Conservation (phyloP, 2,888 invertebrate genomes). For the Pheosia gnoma region DNA sequence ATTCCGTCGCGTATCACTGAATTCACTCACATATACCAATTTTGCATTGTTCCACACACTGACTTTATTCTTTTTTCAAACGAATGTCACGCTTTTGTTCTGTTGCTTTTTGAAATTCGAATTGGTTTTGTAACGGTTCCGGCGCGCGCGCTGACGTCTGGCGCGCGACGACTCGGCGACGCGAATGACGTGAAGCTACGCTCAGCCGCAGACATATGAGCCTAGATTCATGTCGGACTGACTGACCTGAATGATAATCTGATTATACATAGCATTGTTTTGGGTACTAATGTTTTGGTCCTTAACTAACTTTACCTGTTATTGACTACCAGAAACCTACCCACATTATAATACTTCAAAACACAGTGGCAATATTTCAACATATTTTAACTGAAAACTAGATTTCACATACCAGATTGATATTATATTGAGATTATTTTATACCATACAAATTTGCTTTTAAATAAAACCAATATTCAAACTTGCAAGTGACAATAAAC, state of each 20-base stretch:
- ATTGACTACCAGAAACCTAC: slow-evolving; percentile 12
- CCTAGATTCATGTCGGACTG: slow-evolving; percentile 61
- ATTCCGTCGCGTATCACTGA: slow-evolving; percentile 23
- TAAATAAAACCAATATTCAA: slow-evolving; percentile 41
- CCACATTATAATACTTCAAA: too few species aligned
- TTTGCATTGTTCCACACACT: slow-evolving; percentile 36
- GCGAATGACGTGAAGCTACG: slow-evolving; percentile 72
- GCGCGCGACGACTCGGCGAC: slow-evolving; percentile 60
- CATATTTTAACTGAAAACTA: too few species aligned
- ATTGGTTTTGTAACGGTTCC: slow-evolving; percentile 54
- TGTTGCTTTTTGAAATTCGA: slow-evolving; percentile 58
- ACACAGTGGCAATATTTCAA: too few species aligned
- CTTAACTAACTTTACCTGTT: slow-evolving; percentile 42
- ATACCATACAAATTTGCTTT: slow-evolving; percentile 18
- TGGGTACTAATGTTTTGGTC: slow-evolving; percentile 49
- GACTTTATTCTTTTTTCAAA: slow-evolving; percentile 28
- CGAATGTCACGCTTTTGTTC: slow-evolving; percentile 47
- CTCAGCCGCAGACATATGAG: slow-evolving; percentile 43
- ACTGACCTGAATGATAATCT: slow-evolving; percentile 76
- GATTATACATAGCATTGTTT: slow-evolving; percentile 67
- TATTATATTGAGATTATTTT: neutral
- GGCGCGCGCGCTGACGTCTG: slow-evolving; percentile 66
- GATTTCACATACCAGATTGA: neutral
- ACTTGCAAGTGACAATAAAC: slow-evolving; percentile 42
- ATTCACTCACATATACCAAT: slow-evolving; percentile 35